Percentiles rank a stretch among this genome's conserved stretches.
Evolutionary conservation across 1,140 invertebrate species (phyloP).

Genomic region (Pseudomyrmex sp.): DNA sequence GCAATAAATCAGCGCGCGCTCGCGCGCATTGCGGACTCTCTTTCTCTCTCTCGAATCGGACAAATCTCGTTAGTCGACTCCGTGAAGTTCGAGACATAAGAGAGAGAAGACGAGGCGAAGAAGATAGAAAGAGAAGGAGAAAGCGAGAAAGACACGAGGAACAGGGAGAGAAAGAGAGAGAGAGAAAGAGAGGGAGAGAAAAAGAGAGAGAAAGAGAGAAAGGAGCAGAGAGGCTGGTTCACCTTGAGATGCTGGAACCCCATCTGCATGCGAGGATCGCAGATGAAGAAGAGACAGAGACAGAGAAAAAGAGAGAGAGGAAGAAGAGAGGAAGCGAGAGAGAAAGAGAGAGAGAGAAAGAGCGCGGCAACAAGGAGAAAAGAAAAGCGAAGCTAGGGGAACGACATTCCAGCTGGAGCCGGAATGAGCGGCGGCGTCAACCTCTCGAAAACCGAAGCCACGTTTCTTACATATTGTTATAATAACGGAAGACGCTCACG

Average conservation of each 20-base stretch:
- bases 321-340: constrained; percentile 14
- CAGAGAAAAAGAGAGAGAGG: constrained; percentile 29
- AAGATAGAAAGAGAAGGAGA: not conserved
- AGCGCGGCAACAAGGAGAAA: constrained; percentile 64
- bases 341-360: constrained; percentile 37
- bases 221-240: constrained; percentile 77
- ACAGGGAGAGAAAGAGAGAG: not conserved
- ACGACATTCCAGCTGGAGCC: constrained; percentile 73
- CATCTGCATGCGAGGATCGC: constrained; percentile 79
- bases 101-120: constrained; percentile 19
- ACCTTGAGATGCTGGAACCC: constrained; percentile 82
- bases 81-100: constrained; percentile 77
- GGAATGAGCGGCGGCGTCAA: constrained; percentile 69
- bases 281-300: constrained; percentile 41
- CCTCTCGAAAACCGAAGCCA: constrained; percentile 67
- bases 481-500: not conserved
- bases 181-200: not conserved
- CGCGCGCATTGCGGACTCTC: constrained; percentile 41
- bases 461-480: constrained; percentile 50
- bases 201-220: constrained; percentile 12
- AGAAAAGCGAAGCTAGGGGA: constrained; percentile 72
- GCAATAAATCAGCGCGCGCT: constrained; percentile 68
- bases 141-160: not conserved
- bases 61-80: constrained; percentile 81
- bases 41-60: constrained; percentile 64